Percentiles rank a stretch among this genome's conserved stretches.
Evolutionary conservation across 2,113 vertebrate species (phyloP).

Genomic region (Brevimyrus niger): DNA sequence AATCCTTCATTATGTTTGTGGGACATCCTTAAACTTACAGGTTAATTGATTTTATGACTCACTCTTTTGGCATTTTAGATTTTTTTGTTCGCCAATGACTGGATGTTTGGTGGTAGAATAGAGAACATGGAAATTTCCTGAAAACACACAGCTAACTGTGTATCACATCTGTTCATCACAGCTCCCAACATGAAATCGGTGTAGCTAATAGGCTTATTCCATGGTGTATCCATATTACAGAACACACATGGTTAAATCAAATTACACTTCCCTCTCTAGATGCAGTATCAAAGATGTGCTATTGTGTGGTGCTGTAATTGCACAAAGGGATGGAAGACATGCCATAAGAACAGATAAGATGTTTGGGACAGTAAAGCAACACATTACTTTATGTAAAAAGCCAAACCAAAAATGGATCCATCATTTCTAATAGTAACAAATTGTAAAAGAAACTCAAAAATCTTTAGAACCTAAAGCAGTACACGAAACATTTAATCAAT

Average conservation of each 20-base stretch:
- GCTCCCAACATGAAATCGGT: background rate
- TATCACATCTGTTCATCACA: background rate
- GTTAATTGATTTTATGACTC: background rate
- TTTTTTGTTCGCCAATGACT: background rate
- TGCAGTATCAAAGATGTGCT: background rate
- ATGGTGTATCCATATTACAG: background rate
- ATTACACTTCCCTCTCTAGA: background rate
- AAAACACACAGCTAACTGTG: background rate
- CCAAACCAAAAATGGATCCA: background rate
- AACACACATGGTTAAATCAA: background rate
- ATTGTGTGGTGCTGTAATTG: too few species aligned
- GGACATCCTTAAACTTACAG: background rate
- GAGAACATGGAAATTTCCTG: background rate
- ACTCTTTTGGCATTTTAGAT: background rate
- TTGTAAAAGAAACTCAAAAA: background rate
- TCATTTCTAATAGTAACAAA: background rate
- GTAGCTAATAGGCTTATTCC: background rate
- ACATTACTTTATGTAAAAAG: background rate
- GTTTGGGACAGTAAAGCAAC: background rate
- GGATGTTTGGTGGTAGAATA: background rate
- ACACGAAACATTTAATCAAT: background rate
- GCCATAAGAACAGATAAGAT: background rate
- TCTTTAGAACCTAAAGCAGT: background rate
- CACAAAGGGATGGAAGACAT: background rate
- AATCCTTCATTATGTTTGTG: background rate